A percentile compares a stretch with the other conserved stretches of the same genome.
phyloP scores from a whole-genome alignment of 35 echinoderm and acorn worm species.

The Chiridota heheva region DNA sequence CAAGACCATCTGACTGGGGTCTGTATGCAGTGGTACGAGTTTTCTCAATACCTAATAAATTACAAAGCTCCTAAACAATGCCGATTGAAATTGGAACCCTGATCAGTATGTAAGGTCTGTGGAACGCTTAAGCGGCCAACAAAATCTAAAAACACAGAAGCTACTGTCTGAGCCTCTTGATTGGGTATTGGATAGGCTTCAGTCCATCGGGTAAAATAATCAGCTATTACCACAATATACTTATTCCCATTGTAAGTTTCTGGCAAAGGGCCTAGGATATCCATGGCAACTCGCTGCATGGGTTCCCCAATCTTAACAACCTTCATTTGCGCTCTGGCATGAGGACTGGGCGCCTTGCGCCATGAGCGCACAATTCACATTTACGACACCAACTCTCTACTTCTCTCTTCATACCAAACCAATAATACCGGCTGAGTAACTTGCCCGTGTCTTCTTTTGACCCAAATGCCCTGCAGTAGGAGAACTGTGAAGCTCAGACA shows the following conservation, averaged over 20 bases:
- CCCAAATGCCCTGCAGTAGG: conserved; percentile 54
- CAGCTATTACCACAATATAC: neutral
- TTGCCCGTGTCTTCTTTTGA: conserved; percentile 19
- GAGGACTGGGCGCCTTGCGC: conserved; percentile 26
- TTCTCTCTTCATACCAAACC: conserved; percentile 26
- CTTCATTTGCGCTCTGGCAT: conserved; percentile 50
- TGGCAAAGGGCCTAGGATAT: conserved; percentile 26
- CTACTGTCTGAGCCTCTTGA: conserved; percentile 26
- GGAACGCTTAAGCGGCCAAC: neutral
- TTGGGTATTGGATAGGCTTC: conserved; percentile 8
- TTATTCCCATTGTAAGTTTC: conserved; percentile 11
- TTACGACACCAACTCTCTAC: conserved; percentile 2
- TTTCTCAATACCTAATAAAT: conserved; percentile 49
- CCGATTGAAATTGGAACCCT: conserved; percentile 53
- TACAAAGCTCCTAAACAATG: conserved; percentile 35
- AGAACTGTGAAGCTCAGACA: conserved; percentile 39
- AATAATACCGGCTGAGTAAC: conserved; percentile 27
- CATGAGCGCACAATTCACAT: conserved; percentile 49
- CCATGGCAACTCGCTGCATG: conserved; percentile 50
- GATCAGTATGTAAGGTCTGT: conserved; percentile 3
- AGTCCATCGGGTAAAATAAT: conserved; percentile 22
- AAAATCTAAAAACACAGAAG: conserved; percentile 19
- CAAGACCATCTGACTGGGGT: conserved; percentile 59
- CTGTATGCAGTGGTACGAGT: conserved; percentile 37
- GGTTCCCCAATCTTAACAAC: conserved; percentile 28